These are phyloP conservation scores for Leptodactylus fuscus DNA, from an alignment of 2,113 vertebrate species.

Conservation along the genomic window DNA sequence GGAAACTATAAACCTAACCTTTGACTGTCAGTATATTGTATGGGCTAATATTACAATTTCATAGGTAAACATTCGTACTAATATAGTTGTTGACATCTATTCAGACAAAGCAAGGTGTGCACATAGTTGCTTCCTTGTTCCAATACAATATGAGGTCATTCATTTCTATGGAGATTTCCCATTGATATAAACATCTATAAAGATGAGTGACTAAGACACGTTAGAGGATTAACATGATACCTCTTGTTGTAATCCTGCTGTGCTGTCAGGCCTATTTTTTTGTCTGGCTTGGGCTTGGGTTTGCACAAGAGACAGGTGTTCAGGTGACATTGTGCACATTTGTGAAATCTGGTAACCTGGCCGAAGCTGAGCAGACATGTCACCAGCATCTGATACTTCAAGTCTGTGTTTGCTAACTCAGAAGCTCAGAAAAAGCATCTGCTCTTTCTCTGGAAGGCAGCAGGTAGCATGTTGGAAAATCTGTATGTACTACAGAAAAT, in stretches of 20 bases:
- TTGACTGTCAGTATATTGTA: no score
- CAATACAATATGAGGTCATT: not conserved
- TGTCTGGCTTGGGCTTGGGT: no score
- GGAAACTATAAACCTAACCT: not conserved
- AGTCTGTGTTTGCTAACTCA: not conserved
- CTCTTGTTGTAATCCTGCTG: no score
- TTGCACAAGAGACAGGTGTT: no score
- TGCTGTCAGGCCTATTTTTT: no score
- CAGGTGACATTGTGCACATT: not conserved
- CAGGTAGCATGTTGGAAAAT: not conserved
- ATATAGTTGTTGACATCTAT: not conserved
- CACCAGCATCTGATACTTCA: not conserved
- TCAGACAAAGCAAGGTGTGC: not conserved
- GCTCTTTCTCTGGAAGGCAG: no score
- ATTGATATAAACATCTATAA: no score
- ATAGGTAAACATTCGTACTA: not conserved
- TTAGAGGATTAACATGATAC: no score
- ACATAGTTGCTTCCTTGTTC: not conserved
- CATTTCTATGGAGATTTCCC: no score
- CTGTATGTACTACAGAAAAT: not conserved
- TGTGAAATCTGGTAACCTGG: not conserved
- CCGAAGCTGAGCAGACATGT: not conserved
- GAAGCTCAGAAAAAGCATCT: no score
- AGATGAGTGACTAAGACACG: no score
- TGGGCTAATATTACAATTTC: not conserved